Evolutionary conservation across 1,140 invertebrate species (phyloP), one percentile per base, ranked within the genome.

Genomic region (Hyles euphorbiae): DNA sequence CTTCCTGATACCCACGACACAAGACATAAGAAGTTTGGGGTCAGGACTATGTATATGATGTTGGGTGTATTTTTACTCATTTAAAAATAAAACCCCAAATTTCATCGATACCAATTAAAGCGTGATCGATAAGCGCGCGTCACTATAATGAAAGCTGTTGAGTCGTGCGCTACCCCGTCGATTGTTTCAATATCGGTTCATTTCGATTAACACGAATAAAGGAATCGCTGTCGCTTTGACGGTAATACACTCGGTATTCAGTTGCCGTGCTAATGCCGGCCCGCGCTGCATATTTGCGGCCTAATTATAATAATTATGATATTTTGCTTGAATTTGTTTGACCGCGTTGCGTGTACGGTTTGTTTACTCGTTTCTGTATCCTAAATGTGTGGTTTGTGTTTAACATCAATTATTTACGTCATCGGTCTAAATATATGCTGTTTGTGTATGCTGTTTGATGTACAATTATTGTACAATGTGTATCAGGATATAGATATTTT

Each of bases 161-260:
- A 73, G 68, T 86, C 78, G 81, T 84, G 82, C 82, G 68, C 78
- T 78, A 77, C 74, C 74, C 80, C 71, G 74, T 72, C 81, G 76
- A 87, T 87, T 87, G 83, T 87, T 84, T 87, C 81, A 78, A 79
- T 83, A 86, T 81, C 74, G 72, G 66, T 68, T 78, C 78, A 81
- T 83, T 83, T 81, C 75, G 74, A 81, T 83, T 78, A 78, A 84
- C 83, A 86, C 76, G 81, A 83, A 79, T 87, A 81, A 76, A 77
- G 69, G 74, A 76, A 80, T 78, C 74, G 71, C 64, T 60, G 44
- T 47, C 54, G 73, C 81, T 82, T 85, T 82, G 79, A 79, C 63
- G 74, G 71, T 72, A 69, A 66, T 53, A 49, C 56, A 65, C 56
- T 82, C 75, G 36, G 74, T 81, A 83, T 86, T 68, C 73, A 63